phyloP scores from a whole-genome alignment of 2,888 invertebrate species.

The Phaedon cochleariae region DNA sequence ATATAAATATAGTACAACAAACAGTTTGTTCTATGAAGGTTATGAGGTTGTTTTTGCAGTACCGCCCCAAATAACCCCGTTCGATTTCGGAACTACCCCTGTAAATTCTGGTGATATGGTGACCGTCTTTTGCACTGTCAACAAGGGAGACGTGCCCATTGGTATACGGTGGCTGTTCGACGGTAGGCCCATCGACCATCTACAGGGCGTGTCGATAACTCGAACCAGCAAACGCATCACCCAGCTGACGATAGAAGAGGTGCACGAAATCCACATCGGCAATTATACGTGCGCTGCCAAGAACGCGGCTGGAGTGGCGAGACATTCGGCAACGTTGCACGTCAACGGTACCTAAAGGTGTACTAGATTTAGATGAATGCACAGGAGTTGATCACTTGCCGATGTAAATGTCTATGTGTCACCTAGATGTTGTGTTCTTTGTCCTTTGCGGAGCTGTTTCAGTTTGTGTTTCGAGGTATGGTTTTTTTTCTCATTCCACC shows the following conservation, averaged over 20 bases:
- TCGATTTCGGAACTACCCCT: constrained; percentile 66
- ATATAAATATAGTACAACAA: too few species aligned
- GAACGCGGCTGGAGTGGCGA: constrained; percentile 65
- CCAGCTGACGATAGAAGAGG: constrained; percentile 65
- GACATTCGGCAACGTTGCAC: constrained; percentile 63
- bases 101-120: constrained; percentile 77
- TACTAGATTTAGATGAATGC: constrained; percentile 63
- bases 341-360: constrained; percentile 64
- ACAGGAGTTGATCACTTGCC: too few species aligned
- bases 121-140: constrained; percentile 73
- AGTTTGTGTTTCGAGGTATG: too few species aligned
- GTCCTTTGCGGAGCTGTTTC: constrained; percentile 21
- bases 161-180: constrained; percentile 67
- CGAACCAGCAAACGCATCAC: constrained; percentile 64
- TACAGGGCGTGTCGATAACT: constrained; percentile 59
- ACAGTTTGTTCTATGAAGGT: too few species aligned
- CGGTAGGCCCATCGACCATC: constrained; percentile 35
- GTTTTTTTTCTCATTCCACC: too few species aligned
- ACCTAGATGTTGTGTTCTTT: constrained; percentile 30
- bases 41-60: too few species aligned
- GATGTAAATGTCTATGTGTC: constrained; percentile 34
- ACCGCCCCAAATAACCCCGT: constrained; percentile 65
- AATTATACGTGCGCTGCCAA: constrained; percentile 65
- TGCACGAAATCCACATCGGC: constrained; percentile 65
- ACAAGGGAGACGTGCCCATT: constrained; percentile 76